These are phyloP conservation scores for Tenodera sinensis DNA, from an alignment of 2,888 invertebrate genomes.

Conservation along the genomic window DNA sequence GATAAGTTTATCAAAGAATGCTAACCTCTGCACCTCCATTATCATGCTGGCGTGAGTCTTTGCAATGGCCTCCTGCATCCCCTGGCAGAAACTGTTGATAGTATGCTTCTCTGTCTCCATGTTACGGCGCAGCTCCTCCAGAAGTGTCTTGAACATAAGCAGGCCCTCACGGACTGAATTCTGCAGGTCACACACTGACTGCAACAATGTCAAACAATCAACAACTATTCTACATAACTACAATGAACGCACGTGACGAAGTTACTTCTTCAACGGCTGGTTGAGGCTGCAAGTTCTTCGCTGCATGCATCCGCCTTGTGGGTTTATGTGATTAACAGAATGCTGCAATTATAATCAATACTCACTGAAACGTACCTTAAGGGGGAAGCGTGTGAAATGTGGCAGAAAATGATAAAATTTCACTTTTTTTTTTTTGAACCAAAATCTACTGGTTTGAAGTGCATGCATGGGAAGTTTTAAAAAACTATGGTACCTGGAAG, in stretches of 20 bases:
- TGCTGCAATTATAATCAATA: neutral
- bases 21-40: conserved; percentile 62
- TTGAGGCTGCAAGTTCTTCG: neutral
- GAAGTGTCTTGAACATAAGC: conserved; percentile 59
- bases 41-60: conserved; percentile 63
- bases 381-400: too few relatives aligned
- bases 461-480: too few relatives aligned
- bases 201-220: conserved; percentile 30
- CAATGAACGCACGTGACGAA: neutral
- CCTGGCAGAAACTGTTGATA: conserved; percentile 62
- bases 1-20: too few relatives aligned
- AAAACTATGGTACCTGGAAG: too few relatives aligned
- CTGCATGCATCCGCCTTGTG: neutral
- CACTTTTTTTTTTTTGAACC: too few relatives aligned
- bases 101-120: conserved; percentile 63
- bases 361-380: neutral
- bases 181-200: conserved; percentile 57
- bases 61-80: conserved; percentile 62
- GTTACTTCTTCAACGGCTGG: neutral
- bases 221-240: neutral
- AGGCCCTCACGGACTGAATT: conserved; percentile 65
- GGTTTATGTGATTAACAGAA: neutral
- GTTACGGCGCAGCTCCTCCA: conserved; percentile 63
- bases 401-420: too few relatives aligned
- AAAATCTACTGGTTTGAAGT: too few relatives aligned